A percentile compares a stretch with the other conserved stretches of the same genome.
Conservation (phyloP, 2,888 invertebrate species). For the Neoaliturus tenellus region DNA sequence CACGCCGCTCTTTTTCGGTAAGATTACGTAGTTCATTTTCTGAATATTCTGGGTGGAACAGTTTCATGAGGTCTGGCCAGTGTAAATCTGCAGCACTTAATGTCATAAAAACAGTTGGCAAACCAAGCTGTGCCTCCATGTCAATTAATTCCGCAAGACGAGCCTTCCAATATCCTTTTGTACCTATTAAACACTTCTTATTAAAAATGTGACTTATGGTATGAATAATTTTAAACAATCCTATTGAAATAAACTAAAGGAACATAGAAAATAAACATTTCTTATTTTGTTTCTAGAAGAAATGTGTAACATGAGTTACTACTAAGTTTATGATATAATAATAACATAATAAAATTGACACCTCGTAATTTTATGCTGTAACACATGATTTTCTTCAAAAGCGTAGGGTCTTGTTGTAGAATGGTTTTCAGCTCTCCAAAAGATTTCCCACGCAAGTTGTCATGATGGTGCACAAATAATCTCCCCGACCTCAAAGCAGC, state of each 20-base stretch:
- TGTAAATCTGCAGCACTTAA: slow-evolving; percentile 61
- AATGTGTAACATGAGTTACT: too few relatives aligned
- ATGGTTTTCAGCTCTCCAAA: slow-evolving; percentile 32
- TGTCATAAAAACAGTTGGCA: slow-evolving; percentile 61
- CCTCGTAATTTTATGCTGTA: slow-evolving; percentile 53
- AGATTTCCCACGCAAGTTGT: background rate
- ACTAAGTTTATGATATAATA: too few relatives aligned
- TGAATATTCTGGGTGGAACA: too few relatives aligned
- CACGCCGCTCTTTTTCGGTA: background rate
- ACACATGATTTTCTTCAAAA: slow-evolving; percentile 55
- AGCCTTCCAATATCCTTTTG: slow-evolving; percentile 56
- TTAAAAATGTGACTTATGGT: background rate
- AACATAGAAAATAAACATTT: too few relatives aligned
- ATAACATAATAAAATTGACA: too few relatives aligned
- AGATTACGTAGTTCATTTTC: too few relatives aligned
- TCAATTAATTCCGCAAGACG: slow-evolving; percentile 52
- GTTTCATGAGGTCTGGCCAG: slow-evolving; percentile 58
- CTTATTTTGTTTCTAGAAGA: too few relatives aligned
- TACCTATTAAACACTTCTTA: background rate
- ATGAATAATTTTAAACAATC: too few relatives aligned
- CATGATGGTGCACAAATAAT: background rate
- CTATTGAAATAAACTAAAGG: too few relatives aligned
- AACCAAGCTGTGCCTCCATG: slow-evolving; percentile 57
- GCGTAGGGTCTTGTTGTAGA: background rate
- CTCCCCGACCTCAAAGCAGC: background rate